phyloP scores from a whole-genome alignment of 1,140 invertebrate species.

The Aphaenogaster floridana region DNA sequence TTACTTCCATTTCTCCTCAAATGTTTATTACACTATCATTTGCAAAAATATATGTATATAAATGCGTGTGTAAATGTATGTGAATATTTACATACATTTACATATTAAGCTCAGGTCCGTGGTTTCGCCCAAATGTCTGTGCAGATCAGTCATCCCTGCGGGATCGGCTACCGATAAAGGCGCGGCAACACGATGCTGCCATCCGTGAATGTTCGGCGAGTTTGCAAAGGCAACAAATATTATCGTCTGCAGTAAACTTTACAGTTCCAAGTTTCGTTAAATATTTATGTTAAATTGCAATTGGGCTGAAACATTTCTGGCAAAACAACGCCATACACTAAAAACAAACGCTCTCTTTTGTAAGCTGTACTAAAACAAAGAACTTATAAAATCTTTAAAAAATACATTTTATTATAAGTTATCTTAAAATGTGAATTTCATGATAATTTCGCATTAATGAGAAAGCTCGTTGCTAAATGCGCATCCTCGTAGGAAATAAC shows the following conservation, averaged over 20 bases:
- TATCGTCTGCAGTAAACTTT: constrained; percentile 44
- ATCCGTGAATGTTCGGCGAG: constrained; percentile 45
- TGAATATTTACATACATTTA: neutral
- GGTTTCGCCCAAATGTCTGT: neutral
- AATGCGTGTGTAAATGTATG: neutral
- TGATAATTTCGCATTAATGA: neutral
- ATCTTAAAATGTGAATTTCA: neutral
- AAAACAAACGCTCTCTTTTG: neutral
- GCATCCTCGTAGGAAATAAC: neutral
- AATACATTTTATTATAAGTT: neutral
- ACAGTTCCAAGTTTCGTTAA: neutral
- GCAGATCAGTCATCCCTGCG: neutral
- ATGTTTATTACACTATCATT: neutral
- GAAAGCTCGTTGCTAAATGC: neutral
- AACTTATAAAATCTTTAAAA: neutral
- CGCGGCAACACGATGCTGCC: constrained; percentile 50
- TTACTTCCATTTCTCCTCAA: neutral
- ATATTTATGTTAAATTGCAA: neutral
- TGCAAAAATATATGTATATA: neutral
- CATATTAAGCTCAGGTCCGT: neutral
- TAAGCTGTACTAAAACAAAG: neutral
- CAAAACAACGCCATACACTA: neutral
- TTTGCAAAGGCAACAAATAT: neutral
- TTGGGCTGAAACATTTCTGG: neutral
- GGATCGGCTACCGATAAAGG: constrained; percentile 56